Conservation (phyloP, 2,113 vertebrate species). For the Stegostoma tigrinum region DNA sequence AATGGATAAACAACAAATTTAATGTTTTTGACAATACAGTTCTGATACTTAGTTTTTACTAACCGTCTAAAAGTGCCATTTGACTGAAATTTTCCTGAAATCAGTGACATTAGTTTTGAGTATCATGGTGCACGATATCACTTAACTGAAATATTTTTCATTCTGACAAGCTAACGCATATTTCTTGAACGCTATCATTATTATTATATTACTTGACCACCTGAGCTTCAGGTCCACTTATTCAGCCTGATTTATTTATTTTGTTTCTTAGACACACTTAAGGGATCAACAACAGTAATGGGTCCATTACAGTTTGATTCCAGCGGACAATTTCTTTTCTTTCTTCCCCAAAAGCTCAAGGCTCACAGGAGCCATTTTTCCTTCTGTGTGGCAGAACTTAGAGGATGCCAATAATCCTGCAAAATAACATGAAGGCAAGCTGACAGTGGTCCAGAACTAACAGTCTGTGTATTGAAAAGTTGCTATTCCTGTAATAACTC, state of each 20-base stretch:
- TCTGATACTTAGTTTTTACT: background rate
- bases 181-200: background rate
- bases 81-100: background rate
- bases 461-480: background rate
- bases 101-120: background rate
- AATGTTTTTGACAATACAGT: background rate
- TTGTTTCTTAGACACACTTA: background rate
- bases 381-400: background rate
- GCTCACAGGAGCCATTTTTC: background rate
- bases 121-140: background rate
- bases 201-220: background rate
- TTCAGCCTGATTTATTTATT: slow-evolving; percentile 22
- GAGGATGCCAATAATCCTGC: background rate
- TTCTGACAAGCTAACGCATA: background rate
- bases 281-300: no score
- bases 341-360: background rate
- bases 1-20: background rate
- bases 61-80: background rate
- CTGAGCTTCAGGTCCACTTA: background rate
- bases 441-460: slow-evolving; percentile 33
- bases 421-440: slow-evolving; percentile 38
- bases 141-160: background rate
- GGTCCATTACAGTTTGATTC: background rate
- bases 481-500: slow-evolving; percentile 24
- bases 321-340: background rate